Percentiles rank a stretch among this genome's conserved stretches.
phyloP scores from a whole-genome alignment of 2,888 invertebrate species.

The Phengaris alcon region DNA sequence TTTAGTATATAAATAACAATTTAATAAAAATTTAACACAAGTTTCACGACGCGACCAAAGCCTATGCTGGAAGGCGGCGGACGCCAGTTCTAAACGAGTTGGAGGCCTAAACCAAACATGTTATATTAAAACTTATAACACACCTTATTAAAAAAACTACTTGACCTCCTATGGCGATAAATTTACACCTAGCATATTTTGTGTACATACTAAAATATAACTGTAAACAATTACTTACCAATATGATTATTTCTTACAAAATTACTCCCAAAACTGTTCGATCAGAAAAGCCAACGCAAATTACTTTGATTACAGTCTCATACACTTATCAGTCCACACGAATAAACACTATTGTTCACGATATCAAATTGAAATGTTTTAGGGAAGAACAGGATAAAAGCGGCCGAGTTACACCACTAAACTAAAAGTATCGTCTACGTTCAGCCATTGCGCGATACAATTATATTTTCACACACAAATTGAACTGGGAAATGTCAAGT shows the following conservation, averaged over 20 bases:
- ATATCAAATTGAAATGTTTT: conserved; percentile 43
- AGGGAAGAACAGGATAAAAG: conserved; percentile 44
- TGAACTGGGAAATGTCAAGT: conserved; percentile 35
- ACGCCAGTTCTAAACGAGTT: conserved; percentile 38
- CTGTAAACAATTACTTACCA: conserved; percentile 55
- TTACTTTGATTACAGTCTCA: conserved; percentile 45
- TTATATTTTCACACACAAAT: conserved; percentile 31
- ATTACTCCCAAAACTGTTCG: conserved; percentile 45
- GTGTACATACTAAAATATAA: conserved; percentile 30
- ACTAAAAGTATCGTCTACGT: conserved; percentile 40
- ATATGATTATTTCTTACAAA: conserved; percentile 57
- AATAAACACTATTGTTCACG: conserved; percentile 45
- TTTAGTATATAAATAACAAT: not conserved
- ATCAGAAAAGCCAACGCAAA: conserved; percentile 52
- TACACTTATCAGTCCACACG: conserved; percentile 44
- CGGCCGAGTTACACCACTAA: conserved; percentile 44
- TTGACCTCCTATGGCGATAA: not conserved
- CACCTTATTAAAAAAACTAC: not conserved
- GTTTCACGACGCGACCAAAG: conserved; percentile 38
- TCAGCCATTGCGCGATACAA: conserved; percentile 48
- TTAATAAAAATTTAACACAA: conserved; percentile 37
- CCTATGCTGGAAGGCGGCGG: conserved; percentile 12
- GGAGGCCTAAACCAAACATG: conserved; percentile 30
- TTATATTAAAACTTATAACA: not conserved
- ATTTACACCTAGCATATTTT: not conserved